A percentile compares a stretch with the other conserved stretches of the same genome.
These are phyloP conservation scores for Morone chrysops DNA, from an alignment of 2,113 vertebrate species.

Conservation along the genomic window DNA sequence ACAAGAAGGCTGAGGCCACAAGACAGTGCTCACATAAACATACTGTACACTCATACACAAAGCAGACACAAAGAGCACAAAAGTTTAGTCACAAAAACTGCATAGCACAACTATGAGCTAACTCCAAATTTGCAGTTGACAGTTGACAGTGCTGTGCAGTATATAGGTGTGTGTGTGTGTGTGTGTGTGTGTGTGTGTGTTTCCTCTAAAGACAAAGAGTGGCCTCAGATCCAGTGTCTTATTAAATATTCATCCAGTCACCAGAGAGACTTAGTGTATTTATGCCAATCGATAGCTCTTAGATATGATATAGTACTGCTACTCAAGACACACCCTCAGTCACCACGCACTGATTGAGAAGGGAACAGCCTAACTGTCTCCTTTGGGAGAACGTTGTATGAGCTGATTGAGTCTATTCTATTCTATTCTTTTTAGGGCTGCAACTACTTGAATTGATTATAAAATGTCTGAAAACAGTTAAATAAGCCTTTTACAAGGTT, in stretches of 20 bases:
- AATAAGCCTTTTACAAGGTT: neutral
- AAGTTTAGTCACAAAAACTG: conserved; percentile 51
- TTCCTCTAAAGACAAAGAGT: conserved; percentile 64
- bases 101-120: conserved; percentile 18
- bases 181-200: conserved; percentile 34
- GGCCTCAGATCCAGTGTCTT: conserved; percentile 80
- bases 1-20: conserved; percentile 56
- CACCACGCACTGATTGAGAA: conserved; percentile 65
- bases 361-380: conserved; percentile 56
- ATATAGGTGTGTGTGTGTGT: neutral
- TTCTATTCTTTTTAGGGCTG: neutral
- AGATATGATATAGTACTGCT: conserved; percentile 85
- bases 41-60: conserved; percentile 1
- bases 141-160: conserved; percentile 9
- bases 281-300: conserved; percentile 89
- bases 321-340: conserved; percentile 75
- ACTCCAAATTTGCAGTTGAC: conserved; percentile 19
- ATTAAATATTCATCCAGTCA: conserved; percentile 90
- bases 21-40: conserved; percentile 47
- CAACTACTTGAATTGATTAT: conserved; percentile 1
- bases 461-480: conserved; percentile 19
- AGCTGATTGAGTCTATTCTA: conserved; percentile 29
- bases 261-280: conserved; percentile 83
- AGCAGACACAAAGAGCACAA: conserved; percentile 36
- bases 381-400: conserved; percentile 37